Base-by-base conservation (phyloP, 2,113 vertebrate species). In the Thalassoma bifasciatum region DNA sequence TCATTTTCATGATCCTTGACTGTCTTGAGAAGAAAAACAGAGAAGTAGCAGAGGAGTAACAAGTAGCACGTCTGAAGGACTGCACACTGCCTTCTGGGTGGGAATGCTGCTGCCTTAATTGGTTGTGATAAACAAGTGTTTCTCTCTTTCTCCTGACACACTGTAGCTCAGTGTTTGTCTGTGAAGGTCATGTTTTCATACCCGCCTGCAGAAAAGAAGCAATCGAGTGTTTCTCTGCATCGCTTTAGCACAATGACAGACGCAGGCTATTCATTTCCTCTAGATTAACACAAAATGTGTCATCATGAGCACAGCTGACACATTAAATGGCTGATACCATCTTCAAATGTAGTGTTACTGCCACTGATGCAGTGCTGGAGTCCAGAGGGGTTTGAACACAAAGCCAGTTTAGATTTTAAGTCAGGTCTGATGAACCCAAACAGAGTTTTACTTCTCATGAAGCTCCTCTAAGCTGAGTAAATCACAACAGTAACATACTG, bases 151-250 rank as follows among this genome's bases (percentile, higher is more conserved):
- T 62, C 24, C 17, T 68, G 54, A 66, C 61, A 62, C 22, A 40
- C 10, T 67, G 68, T 19, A 62, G 52, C 42, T 8, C 5, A 37
- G 68, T 30, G 57, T 59, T 72, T 75, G 56, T 44, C 36, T 81
- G 12, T 72, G 81, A 83, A 91, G 86, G 88, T 81, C 86, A 72
- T 0, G 13, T 37, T 76, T 83, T 54, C 9, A 44, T 67, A 64
- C 26, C 53, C 19, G 66, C 40, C 44, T 10, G 8, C 47, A 73
- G 59, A 58, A n/a, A 73, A 44, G n/a, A 40, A 16, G 16, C 1
- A 5, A 34, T 56, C 4, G 16, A 26, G 26, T 63, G 12, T 3
- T 38, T 44, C 9, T 42, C 19, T 4, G 12, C 16, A 5, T 10
- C 10, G 1, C 14, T 24, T 34, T 16, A 30, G 64, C 17, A 11